A percentile compares a stretch with the other conserved stretches of the same genome.
Conservation (phyloP, 2,797 vertebrate genomes). For the Sebastes itinus region DNA sequence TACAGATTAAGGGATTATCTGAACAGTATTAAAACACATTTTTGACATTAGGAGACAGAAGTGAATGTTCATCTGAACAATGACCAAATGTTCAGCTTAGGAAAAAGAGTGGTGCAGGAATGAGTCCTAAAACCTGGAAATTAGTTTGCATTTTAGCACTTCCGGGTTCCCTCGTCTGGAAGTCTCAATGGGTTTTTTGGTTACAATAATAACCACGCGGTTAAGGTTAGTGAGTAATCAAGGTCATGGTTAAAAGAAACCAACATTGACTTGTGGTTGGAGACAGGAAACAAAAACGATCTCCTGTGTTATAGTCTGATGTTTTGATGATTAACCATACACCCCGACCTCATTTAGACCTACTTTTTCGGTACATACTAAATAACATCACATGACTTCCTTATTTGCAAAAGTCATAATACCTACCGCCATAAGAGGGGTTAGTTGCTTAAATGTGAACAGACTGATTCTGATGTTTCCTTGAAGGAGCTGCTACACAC, state of each 20-base stretch:
- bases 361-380: background rate
- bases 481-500: background rate
- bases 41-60: background rate
- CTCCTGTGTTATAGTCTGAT: background rate
- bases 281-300: background rate
- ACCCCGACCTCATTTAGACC: background rate
- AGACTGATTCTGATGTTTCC: background rate
- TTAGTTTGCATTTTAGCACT: too few species aligned
- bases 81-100: background rate
- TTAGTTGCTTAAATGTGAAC: background rate
- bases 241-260: background rate
- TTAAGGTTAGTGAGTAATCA: too few species aligned
- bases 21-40: background rate
- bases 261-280: background rate
- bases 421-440: background rate
- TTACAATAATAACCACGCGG: background rate
- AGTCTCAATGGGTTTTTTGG: background rate
- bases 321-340: background rate
- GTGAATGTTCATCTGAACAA: background rate
- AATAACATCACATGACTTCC: background rate
- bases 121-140: too few species aligned
- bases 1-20: conserved; percentile 4
- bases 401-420: background rate
- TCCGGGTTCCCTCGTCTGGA: too few species aligned
- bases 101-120: background rate